Evolutionary conservation across 2,888 invertebrate species (phyloP).

Genomic region (Yponomeuta malinellus): DNA sequence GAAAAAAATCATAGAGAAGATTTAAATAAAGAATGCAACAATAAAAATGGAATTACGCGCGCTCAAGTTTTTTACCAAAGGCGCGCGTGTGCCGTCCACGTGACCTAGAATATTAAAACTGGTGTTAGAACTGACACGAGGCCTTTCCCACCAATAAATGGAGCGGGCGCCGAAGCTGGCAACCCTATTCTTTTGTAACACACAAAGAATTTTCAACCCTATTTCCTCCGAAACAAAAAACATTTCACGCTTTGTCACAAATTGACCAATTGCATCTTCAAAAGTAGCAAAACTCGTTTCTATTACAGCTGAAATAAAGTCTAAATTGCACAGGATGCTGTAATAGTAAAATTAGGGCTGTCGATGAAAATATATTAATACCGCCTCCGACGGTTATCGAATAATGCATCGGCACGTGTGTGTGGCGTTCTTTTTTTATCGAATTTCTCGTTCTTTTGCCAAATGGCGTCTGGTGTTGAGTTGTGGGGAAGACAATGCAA

Average conservation of each 20-base stretch:
- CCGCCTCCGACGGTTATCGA: constrained; percentile 74
- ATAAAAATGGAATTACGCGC: constrained; percentile 67
- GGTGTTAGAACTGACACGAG: constrained; percentile 75
- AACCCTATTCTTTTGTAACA: constrained; percentile 44
- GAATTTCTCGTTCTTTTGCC: constrained; percentile 56
- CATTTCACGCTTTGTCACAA: background rate
- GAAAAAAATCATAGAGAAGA: constrained; percentile 49
- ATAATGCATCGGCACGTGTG: constrained; percentile 69
- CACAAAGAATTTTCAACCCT: constrained; percentile 12
- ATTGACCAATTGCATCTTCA: background rate
- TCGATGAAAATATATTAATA: constrained; percentile 53
- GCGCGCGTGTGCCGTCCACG: constrained; percentile 56
- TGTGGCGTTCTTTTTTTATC: constrained; percentile 55
- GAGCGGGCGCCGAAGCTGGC: constrained; percentile 36
- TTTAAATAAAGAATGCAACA: constrained; percentile 67
- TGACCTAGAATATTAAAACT: constrained; percentile 71
- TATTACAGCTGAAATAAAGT: constrained; percentile 21
- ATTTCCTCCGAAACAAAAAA: background rate
- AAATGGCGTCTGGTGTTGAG: constrained; percentile 65
- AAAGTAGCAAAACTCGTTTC: background rate
- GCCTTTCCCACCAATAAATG: constrained; percentile 74
- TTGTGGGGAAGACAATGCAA: constrained; percentile 42
- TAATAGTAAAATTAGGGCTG: constrained; percentile 56
- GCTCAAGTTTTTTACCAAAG: constrained; percentile 73
- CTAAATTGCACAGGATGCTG: constrained; percentile 24